A percentile compares a stretch with the other conserved stretches of the same genome.
phyloP scores from a whole-genome alignment of 2,888 invertebrate genomes.

The Julus scandinavius region DNA sequence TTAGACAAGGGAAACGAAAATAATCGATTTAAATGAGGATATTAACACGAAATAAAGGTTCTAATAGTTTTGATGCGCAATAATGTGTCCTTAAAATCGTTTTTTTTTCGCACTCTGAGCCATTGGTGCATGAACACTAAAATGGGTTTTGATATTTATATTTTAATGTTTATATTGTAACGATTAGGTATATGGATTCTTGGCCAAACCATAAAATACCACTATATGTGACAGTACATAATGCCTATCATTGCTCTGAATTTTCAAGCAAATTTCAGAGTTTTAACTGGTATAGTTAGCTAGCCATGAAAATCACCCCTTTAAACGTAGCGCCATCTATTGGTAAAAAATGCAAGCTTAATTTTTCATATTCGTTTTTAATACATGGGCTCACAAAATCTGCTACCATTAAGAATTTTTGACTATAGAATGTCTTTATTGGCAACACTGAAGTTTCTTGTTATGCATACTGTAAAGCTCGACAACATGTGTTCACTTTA shows the following conservation, averaged over 20 bases:
- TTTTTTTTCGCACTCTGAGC: background rate
- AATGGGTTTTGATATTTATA: background rate
- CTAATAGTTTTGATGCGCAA: slow-evolving; percentile 15
- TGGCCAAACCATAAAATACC: background rate
- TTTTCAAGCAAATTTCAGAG: no score
- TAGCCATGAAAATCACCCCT: no score
- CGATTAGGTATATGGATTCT: background rate
- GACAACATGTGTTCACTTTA: background rate
- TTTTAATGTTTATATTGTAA: background rate
- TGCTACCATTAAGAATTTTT: no score
- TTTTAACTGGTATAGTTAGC: no score
- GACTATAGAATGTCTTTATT: no score
- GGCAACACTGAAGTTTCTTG: no score
- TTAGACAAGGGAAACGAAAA: background rate
- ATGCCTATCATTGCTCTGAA: no score
- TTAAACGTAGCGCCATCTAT: no score
- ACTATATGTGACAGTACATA: background rate
- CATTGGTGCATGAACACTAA: background rate
- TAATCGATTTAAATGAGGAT: background rate
- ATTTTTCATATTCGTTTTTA: no score
- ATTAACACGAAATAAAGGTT: slow-evolving; percentile 31
- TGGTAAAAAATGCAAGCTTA: no score
- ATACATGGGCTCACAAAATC: no score
- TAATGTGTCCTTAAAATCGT: background rate
- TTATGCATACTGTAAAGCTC: no score